Conservation (phyloP, 2,797 vertebrate genomes). For the Lutjanus campechanus region DNA sequence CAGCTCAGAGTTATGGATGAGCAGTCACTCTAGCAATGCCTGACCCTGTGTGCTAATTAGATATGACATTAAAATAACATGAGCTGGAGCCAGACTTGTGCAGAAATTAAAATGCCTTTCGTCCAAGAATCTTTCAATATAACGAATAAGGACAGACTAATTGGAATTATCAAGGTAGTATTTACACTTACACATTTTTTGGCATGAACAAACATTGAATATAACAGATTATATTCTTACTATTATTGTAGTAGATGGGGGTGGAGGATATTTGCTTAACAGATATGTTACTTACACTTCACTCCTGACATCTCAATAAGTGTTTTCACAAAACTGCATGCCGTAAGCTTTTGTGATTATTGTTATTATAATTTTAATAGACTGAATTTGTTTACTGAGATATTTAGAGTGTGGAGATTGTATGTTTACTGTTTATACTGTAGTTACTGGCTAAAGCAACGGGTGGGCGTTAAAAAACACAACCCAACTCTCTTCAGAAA, state of each 20-base stretch:
- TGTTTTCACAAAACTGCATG: slow-evolving; percentile 4
- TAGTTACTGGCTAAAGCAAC: slow-evolving; percentile 21
- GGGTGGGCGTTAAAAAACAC: slow-evolving; percentile 76
- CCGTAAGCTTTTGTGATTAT: slow-evolving; percentile 8
- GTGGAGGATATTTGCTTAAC: not conserved
- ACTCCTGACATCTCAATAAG: slow-evolving; percentile 31
- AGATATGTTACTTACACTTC: slow-evolving; percentile 10
- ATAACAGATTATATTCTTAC: slow-evolving; percentile 28
- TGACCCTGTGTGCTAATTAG: slow-evolving; percentile 85
- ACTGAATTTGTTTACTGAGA: slow-evolving; percentile 14
- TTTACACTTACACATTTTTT: slow-evolving; percentile 45
- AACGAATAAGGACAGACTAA: slow-evolving; percentile 66
- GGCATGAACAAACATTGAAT: slow-evolving; percentile 22
- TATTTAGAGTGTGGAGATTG: not conserved
- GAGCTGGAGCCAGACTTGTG: slow-evolving; percentile 74
- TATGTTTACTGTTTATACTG: slow-evolving; percentile 14
- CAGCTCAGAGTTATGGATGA: slow-evolving; percentile 84
- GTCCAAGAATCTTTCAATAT: slow-evolving; percentile 59
- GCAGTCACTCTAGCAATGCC: slow-evolving; percentile 81
- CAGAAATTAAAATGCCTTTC: slow-evolving; percentile 78
- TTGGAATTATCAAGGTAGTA: slow-evolving; percentile 59
- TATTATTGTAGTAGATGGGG: slow-evolving; percentile 23
- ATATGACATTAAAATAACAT: slow-evolving; percentile 85
- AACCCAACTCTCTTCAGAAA: slow-evolving; percentile 88
- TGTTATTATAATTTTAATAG: slow-evolving; percentile 13